These are phyloP conservation scores for Lepidonotus clava DNA, from an alignment of 2,888 invertebrate species.

Conservation along the genomic window DNA sequence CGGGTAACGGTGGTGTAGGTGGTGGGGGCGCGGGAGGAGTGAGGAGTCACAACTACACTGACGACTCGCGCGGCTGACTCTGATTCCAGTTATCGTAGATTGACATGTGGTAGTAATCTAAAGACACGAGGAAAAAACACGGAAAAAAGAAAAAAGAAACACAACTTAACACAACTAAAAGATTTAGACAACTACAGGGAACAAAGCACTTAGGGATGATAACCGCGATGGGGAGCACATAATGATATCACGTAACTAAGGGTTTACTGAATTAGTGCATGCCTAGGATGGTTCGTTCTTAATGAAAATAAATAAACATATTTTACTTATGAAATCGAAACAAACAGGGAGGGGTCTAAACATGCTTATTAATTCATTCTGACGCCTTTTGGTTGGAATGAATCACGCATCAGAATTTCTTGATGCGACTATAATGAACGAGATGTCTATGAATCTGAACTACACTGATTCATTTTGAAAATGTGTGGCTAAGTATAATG, in stretches of 20 bases:
- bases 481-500: too few species aligned
- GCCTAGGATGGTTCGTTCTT: not conserved
- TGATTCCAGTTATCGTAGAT: slow-evolving; percentile 41
- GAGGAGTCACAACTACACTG: slow-evolving; percentile 13
- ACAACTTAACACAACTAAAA: slow-evolving; percentile 35
- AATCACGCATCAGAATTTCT: too few species aligned
- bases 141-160: slow-evolving; percentile 6
- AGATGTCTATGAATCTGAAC: too few species aligned
- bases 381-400: too few species aligned
- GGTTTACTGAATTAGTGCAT: too few species aligned
- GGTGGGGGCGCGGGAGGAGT: not conserved
- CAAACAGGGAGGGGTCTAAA: not conserved
- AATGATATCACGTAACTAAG: too few species aligned
- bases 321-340: not conserved
- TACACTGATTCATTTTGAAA: too few species aligned
- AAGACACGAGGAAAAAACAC: not conserved
- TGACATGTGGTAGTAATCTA: slow-evolving; percentile 11
- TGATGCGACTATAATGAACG: too few species aligned
- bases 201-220: slow-evolving; percentile 17
- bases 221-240: too few species aligned
- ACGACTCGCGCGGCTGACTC: slow-evolving; percentile 20
- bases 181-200: slow-evolving; percentile 15
- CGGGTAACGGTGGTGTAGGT: not conserved
- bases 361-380: not conserved
- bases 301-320: not conserved